Evolutionary conservation across 2,888 invertebrate species (phyloP), one percentile per base, ranked within the genome.

Genomic region (Yponomeuta evonymella): DNA sequence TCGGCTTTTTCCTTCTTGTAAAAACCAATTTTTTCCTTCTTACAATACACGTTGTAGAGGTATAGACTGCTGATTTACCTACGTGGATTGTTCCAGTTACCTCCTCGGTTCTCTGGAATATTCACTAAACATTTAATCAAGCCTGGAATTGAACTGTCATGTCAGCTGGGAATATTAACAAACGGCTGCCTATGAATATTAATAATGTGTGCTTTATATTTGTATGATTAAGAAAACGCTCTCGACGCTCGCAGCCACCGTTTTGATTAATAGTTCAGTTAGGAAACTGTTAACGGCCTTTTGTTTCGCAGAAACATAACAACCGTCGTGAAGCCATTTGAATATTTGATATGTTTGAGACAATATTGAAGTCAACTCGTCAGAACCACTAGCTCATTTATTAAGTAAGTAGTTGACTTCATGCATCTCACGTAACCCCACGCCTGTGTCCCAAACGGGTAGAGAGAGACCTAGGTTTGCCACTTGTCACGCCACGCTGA

Each of bases 81-180:
- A 33, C 33, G 1, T 33, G 33, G 33, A 33, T 33, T 58, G 51
- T 58, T 15, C 2, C 51, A 58, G 15, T 58, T 15, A 12, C 51
- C 15, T 15, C 6, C 15, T 58, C 15, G 6, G 43, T 58, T 15
- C 51, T 58, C 15, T 58, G 15, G 51, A 58, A 71, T 65, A 43
- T 65, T 73, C 66, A 48, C 70, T 70, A 43, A 69, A 71, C 48
- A 76, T 79, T 80, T 79, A 58, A 84, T 78, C 75, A 83, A 82
- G 75, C 79, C 80, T 86, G 81, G 88, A 87, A 90, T 90, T 89
- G 87, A 90, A 86, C 88, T 90, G 90, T 90, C 90, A 85, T 90
- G 90, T 90, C 90, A 85, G 81, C 79, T 78, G 79, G 81, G 83
- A 84, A 80, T 86, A 89, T 88, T 89, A 90, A 90, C 85, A 88